Percentiles rank a stretch among this genome's conserved stretches.
Conservation (phyloP, 2,797 vertebrate species). For the Clarias platycephalus region DNA sequence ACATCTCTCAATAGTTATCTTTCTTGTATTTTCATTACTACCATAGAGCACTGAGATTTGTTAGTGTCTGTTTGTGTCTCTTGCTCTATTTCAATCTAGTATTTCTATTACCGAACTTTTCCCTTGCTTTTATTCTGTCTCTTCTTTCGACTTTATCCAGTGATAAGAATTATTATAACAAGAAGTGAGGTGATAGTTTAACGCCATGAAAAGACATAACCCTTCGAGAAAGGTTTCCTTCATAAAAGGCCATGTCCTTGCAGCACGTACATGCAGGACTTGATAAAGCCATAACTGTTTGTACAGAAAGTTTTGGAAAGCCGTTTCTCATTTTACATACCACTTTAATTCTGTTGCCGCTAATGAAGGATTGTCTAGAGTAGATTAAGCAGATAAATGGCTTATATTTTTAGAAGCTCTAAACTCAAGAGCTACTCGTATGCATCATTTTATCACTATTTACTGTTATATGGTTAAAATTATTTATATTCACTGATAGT, state of each 20-base stretch:
- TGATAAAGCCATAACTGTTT: background rate
- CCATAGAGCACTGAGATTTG: background rate
- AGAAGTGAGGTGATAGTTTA: conserved; percentile 22
- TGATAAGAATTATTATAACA: background rate
- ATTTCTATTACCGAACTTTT: background rate
- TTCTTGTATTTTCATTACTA: background rate
- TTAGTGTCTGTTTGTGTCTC: background rate
- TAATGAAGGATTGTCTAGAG: background rate
- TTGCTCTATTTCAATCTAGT: background rate
- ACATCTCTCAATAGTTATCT: background rate
- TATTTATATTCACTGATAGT: background rate
- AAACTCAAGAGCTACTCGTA: too few relatives aligned
- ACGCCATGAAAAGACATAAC: background rate
- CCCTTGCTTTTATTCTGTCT: background rate
- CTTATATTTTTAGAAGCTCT: background rate
- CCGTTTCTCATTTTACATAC: background rate
- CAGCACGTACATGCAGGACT: background rate
- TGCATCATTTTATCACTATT: too few relatives aligned
- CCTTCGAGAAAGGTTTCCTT: background rate
- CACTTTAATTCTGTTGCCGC: background rate
- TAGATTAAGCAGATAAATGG: background rate
- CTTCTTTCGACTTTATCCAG: background rate
- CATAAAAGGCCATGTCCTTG: conserved; percentile 36
- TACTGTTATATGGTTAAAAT: background rate
- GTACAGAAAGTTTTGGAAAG: conserved; percentile 6